A percentile compares a stretch with the other conserved stretches of the same genome.
Conservation (phyloP, 2,113 vertebrate species). For the Atlantisia rogersi region DNA sequence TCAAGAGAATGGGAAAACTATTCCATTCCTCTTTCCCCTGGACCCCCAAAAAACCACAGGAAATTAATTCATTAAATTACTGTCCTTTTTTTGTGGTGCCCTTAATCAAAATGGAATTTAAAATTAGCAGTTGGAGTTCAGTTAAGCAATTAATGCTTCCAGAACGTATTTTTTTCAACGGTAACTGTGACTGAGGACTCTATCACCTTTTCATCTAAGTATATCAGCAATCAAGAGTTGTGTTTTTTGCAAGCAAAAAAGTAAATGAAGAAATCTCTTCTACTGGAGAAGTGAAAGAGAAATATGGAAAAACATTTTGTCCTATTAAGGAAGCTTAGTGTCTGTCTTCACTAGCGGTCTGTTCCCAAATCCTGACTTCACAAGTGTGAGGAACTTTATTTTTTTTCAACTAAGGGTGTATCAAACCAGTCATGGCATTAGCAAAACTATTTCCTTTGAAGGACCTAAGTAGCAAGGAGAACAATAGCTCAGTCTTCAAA, state of each 20-base stretch:
- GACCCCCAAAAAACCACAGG: background rate
- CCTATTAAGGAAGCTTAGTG: background rate
- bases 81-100: background rate
- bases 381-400: background rate
- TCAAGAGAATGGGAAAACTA: background rate
- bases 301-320: background rate
- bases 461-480: background rate
- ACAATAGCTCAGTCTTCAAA: background rate
- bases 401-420: background rate
- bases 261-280: background rate
- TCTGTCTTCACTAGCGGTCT: background rate
- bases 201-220: background rate
- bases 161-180: background rate
- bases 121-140: background rate
- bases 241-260: background rate
- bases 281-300: background rate
- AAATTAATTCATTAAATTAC: background rate
- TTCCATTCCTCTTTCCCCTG: background rate
- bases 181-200: background rate
- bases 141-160: background rate
- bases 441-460: background rate
- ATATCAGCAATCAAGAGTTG: background rate
- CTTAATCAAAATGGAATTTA: background rate
- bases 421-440: background rate
- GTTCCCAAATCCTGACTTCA: background rate